Conservation (phyloP, 2,888 invertebrate species). For the Adelphocoris suturalis region DNA sequence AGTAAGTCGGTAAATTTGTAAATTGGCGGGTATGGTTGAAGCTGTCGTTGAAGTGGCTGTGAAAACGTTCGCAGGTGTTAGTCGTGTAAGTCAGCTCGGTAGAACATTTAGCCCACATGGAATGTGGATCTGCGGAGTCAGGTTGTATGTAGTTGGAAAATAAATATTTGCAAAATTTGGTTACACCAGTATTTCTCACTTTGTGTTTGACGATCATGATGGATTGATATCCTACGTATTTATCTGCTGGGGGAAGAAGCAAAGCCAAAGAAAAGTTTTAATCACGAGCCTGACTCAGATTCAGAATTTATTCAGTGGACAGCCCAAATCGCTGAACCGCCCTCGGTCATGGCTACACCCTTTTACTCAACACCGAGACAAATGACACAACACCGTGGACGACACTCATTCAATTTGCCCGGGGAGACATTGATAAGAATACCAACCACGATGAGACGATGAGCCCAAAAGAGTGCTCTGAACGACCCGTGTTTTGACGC, state of each 20-base stretch:
- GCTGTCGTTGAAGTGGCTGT: no score
- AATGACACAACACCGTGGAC: no score
- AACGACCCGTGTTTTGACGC: no score
- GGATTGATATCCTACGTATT: not conserved
- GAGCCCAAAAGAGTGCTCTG: no score
- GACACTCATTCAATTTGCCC: no score
- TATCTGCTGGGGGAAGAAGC: slow-evolving; percentile 5
- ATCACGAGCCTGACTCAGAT: not conserved
- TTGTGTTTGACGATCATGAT: slow-evolving; percentile 15
- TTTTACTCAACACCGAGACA: no score
- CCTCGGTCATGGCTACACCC: no score
- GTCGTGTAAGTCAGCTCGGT: not conserved
- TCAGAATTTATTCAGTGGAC: slow-evolving; percentile 24
- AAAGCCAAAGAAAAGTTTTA: not conserved
- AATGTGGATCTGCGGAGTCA: not conserved
- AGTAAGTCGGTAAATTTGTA: no score
- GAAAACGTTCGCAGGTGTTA: no score
- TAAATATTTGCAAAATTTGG: not conserved
- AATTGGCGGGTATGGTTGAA: no score
- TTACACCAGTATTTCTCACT: slow-evolving; percentile 13
- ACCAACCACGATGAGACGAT: no score
- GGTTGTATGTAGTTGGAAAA: not conserved
- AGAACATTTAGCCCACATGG: not conserved
- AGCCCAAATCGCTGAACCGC: slow-evolving; percentile 24
- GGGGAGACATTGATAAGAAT: no score